Percentiles rank a stretch among this genome's conserved stretches.
Evolutionary conservation across 2,888 invertebrate genomes (phyloP).

Genomic region (Clitarchus hookeri): DNA sequence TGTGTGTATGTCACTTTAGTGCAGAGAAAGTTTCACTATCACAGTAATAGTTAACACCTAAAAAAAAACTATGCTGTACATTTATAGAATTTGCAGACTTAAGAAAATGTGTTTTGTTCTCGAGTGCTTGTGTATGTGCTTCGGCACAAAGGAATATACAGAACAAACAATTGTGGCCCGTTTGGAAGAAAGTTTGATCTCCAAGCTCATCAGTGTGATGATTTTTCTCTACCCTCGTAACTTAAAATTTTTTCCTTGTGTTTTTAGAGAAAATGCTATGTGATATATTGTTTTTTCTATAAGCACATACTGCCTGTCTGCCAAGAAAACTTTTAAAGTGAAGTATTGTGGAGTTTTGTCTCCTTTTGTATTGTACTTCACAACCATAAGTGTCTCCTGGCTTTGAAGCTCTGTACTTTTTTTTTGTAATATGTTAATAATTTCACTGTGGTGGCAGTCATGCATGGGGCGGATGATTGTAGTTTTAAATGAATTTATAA

Average conservation of each 20-base stretch:
- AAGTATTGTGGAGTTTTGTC: background rate
- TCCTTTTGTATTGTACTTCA: background rate
- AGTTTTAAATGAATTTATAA: conserved; percentile 35
- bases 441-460: conserved; percentile 35
- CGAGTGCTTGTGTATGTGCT: background rate
- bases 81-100: background rate
- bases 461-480: conserved; percentile 36
- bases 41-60: background rate
- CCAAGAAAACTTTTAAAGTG: background rate
- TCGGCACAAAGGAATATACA: background rate
- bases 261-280: background rate
- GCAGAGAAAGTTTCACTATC: background rate
- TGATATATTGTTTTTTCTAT: background rate
- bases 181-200: background rate
- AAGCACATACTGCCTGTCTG: background rate
- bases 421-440: conserved; percentile 3
- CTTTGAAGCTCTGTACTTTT: conserved; percentile 32
- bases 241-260: background rate
- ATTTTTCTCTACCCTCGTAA: background rate
- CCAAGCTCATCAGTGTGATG: background rate
- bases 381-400: background rate
- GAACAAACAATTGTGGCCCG: background rate
- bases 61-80: background rate
- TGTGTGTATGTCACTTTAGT: background rate
- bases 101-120: background rate